phyloP scores from a whole-genome alignment of 2,113 vertebrate genomes.

The Gymnarchus niloticus region DNA sequence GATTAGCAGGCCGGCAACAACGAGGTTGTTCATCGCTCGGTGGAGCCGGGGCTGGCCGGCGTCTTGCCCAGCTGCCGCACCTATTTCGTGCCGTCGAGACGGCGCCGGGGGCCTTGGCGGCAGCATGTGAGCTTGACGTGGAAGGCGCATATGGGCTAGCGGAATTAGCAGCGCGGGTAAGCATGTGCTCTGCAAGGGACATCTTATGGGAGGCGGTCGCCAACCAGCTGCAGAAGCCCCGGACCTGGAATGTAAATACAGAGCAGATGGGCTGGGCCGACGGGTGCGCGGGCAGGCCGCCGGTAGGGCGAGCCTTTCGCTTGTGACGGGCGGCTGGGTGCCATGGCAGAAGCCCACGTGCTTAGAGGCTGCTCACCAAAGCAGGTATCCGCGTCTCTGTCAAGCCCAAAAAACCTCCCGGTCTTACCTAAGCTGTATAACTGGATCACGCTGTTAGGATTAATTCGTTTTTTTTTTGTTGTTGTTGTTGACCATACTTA shows the following conservation, averaged over 20 bases:
- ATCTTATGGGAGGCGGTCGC: background rate
- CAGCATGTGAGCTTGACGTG: too few species aligned
- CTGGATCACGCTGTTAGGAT: background rate
- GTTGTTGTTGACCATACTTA: background rate
- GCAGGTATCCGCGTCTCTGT: background rate
- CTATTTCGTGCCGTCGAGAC: background rate
- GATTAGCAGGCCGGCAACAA: background rate
- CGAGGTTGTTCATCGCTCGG: background rate
- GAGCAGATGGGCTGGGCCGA: slow-evolving; percentile 1
- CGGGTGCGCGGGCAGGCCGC: background rate
- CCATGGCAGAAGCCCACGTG: background rate
- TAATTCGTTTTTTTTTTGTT: background rate
- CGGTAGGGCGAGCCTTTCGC: background rate
- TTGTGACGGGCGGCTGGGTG: background rate
- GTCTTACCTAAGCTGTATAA: background rate
- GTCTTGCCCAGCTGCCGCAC: background rate
- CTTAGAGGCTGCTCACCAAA: background rate
- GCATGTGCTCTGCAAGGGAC: background rate
- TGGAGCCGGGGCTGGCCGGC: background rate
- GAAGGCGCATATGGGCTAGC: background rate
- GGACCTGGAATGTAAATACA: background rate
- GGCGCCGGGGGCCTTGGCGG: background rate
- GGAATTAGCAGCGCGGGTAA: background rate
- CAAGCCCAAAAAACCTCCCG: background rate
- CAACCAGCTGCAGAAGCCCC: background rate